Percentiles rank a stretch among this genome's conserved stretches.
Evolutionary conservation across 2,797 vertebrate genomes (phyloP).

Genomic region (Anguilla megastoma): DNA sequence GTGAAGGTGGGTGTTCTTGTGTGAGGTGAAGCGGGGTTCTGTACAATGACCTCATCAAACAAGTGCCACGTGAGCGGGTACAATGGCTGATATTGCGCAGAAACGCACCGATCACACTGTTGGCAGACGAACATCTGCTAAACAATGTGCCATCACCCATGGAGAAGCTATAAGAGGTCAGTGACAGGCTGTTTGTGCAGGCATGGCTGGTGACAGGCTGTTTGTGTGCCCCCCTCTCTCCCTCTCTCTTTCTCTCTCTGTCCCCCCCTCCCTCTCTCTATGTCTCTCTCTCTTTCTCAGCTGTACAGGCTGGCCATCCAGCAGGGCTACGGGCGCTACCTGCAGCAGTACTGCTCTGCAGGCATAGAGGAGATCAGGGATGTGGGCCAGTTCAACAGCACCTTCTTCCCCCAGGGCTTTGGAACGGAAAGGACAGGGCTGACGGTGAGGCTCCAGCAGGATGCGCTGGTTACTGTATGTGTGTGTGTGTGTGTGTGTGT

Average conservation of each 20-base stretch:
- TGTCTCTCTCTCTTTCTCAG: slow-evolving; percentile 60
- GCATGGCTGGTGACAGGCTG: not conserved
- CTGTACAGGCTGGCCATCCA: slow-evolving; percentile 83
- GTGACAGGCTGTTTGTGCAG: not conserved
- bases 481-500: not conserved
- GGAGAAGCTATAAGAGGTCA: too few relatives aligned
- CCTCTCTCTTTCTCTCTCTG: slow-evolving; percentile 10
- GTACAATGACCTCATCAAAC: not conserved
- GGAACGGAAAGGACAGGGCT: slow-evolving; percentile 70
- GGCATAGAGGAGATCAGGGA: slow-evolving; percentile 72
- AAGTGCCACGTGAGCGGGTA: not conserved
- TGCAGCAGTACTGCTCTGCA: slow-evolving; percentile 70
- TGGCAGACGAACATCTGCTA: too few relatives aligned
- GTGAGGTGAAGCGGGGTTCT: not conserved
- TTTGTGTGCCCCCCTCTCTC: slow-evolving; percentile 29
- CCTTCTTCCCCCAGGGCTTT: slow-evolving; percentile 83
- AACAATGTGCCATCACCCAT: too few relatives aligned
- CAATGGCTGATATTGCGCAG: too few relatives aligned
- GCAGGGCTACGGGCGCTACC: slow-evolving; percentile 83
- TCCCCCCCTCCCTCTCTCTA: slow-evolving; percentile 9
- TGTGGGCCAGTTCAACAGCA: slow-evolving; percentile 71
- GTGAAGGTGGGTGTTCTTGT: slow-evolving; percentile 76
- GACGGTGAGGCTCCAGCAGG: slow-evolving; percentile 62
- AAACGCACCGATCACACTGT: too few relatives aligned
- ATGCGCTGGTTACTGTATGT: not conserved